Evolutionary conservation across 2,113 vertebrate species (phyloP).

Genomic region (Bos indicus): DNA sequence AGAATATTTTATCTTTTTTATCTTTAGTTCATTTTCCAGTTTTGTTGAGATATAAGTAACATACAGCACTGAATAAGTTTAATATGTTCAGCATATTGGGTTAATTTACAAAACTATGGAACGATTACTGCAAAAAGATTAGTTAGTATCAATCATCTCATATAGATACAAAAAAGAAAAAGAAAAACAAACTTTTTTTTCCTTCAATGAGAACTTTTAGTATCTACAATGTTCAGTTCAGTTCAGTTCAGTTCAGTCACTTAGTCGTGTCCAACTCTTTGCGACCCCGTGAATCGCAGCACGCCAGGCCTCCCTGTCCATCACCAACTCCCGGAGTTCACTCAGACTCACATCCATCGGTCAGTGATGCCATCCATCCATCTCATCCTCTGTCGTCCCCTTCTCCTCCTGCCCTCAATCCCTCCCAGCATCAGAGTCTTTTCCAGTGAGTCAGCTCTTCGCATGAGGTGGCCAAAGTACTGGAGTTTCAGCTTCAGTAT

Average conservation of each 20-base stretch:
- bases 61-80: not conserved
- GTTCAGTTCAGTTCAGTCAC: not conserved
- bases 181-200: not conserved
- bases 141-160: not conserved
- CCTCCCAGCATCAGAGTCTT: not conserved
- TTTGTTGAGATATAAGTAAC: not conserved
- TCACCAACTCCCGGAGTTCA: not conserved
- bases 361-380: not conserved
- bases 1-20: not conserved
- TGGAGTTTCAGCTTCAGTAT: not conserved
- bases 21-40: not conserved
- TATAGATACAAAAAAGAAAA: not conserved
- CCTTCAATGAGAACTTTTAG: not conserved
- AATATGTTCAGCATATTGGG: not conserved
- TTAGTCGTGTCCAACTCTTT: not conserved
- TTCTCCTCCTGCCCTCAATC: not conserved
- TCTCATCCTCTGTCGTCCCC: not conserved
- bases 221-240: not conserved
- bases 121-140: not conserved
- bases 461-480: not conserved
- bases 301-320: not conserved
- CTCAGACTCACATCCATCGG: not conserved
- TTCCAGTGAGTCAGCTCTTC: not conserved
- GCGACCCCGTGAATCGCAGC: fast-evolving
- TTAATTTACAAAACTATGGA: not conserved